Evolutionary conservation across 2,113 vertebrate species (phyloP), one percentile per base, ranked within the genome.

Genomic region (human (Homo sapiens)): DNA sequence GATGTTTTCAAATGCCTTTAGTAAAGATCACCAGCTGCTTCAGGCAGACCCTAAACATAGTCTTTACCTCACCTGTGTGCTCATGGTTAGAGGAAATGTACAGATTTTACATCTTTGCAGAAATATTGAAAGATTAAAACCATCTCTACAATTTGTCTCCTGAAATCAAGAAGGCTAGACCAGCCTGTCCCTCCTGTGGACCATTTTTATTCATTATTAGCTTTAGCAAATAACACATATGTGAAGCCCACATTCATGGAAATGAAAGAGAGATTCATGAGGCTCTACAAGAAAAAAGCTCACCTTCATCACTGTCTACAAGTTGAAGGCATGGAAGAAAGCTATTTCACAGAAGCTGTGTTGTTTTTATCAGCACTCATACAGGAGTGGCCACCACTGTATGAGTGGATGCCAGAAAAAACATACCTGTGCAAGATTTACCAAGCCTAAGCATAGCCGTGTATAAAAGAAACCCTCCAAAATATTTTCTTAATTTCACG

Each of bases 81-180:
- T 99, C 50, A 99, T 99, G 94, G 98, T 99, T 95, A 98, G 99
- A 97, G 99, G 99, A 92, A 99, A 99, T 1, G 99, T 99, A 50
- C 99, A 99, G 86, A 98, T 99, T 97, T 99, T 99, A 35, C 99
- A 99, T 97, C 99, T 99, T 89, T 99, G 99, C 93, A 99, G 99
- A 98, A 99, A 99, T 97, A 99, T 99, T 55, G 99, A 99, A 97
- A 99, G 99, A 93, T 98, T 99, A 90, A 99, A 99, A 92, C 99
- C 99, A 87, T 99, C 98, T 25, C 99, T 99, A 85, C 99, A 98
- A 1, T 99, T 99, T 96, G 98, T 99, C 13, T 99, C 99, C 3
- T 99, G 99, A 99, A 99, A 99, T 98, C 99, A 99, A 98, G 99
- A 99, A 96, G 99, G 99, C 73, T 99, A 99, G 98, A 99, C 99